phyloP scores from a whole-genome alignment of 2,113 vertebrate genomes.

The Brachypodius melanocephalos region DNA sequence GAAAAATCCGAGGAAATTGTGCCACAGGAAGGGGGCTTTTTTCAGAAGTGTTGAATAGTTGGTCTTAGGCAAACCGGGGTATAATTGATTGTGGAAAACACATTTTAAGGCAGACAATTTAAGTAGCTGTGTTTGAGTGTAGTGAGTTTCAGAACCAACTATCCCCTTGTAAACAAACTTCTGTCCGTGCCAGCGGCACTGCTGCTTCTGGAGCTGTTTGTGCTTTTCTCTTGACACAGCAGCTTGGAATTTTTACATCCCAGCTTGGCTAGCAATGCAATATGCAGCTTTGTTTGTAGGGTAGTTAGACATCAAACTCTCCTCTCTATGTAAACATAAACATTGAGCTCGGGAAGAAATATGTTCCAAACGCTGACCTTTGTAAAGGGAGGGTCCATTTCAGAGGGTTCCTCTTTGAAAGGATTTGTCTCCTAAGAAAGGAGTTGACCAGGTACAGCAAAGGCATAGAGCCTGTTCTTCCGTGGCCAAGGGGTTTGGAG shows the following conservation, averaged over 20 bases:
- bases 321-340: slow-evolving; percentile 65
- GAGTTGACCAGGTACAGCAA: background rate
- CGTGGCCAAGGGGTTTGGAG: slow-evolving; percentile 71
- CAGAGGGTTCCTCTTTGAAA: background rate
- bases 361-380: slow-evolving; percentile 72
- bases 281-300: slow-evolving; percentile 67
- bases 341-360: slow-evolving; percentile 71
- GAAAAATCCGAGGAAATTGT: background rate
- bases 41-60: background rate
- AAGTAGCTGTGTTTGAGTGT: background rate
- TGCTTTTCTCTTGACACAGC: background rate
- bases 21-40: background rate
- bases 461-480: background rate
- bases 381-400: background rate
- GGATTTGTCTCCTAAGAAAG: background rate
- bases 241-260: slow-evolving; percentile 25
- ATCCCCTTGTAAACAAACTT: background rate
- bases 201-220: background rate
- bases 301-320: slow-evolving; percentile 46
- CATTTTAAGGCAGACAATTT: slow-evolving; percentile 26
- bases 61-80: slow-evolving; percentile 1
- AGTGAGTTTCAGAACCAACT: slow-evolving; percentile 15
- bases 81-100: background rate
- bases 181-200: background rate
- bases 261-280: slow-evolving; percentile 73